phyloP scores from a whole-genome alignment of 2,113 vertebrate genomes.

The chimpanzee (Pan troglodytes) region NHGRI_mPanTro3-v2.1_pri NC_072403.2:179956501-179957000 shows the following conservation, averaged over 20 bases:
- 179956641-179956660: background rate
- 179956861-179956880: background rate
- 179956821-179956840: background rate
- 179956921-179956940: too few relatives aligned
- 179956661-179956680: background rate
- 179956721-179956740: background rate
- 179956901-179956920: rapidly evolving
- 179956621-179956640: background rate
- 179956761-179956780: background rate
- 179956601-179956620: background rate
- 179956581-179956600: background rate
- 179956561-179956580: rapidly evolving
- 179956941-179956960: rapidly evolving
- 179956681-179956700: background rate
- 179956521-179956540: background rate
- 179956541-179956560: background rate
- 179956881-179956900: rapidly evolving
- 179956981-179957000: background rate
- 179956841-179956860: background rate
- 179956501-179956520: background rate
- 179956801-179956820: background rate
- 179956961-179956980: background rate
- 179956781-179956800: background rate
- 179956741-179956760: background rate
- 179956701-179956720: background rate